Evolutionary conservation across 2,113 vertebrate genomes (phyloP).

Genomic region (Pholis gunnellus): DNA sequence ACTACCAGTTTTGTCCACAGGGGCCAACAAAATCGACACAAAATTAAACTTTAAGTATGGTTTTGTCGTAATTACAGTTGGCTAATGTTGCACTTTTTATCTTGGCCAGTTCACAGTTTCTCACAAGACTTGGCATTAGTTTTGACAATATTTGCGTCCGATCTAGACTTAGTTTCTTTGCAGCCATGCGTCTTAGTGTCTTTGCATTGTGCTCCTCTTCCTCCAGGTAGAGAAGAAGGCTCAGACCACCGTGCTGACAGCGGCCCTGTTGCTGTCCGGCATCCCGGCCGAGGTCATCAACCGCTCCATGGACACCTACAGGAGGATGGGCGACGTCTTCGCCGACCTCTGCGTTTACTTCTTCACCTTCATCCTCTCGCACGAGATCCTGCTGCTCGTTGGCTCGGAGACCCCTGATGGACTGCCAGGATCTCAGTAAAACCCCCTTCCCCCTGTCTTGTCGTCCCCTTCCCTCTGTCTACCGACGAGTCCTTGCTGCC

Average conservation of each 20-base stretch:
- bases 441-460: background rate
- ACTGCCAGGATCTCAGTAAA: background rate
- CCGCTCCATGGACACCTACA: slow-evolving; percentile 97
- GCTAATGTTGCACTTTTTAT: background rate
- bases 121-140: no score
- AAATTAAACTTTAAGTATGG: no score
- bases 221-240: slow-evolving; percentile 92
- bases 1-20: no score
- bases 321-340: slow-evolving; percentile 98
- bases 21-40: no score
- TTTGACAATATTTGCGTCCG: no score
- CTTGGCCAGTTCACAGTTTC: no score
- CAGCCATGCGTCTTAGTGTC: background rate
- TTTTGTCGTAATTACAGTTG: background rate
- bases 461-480: background rate
- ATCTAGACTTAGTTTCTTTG: no score
- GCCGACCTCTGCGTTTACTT: slow-evolving; percentile 98
- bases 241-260: slow-evolving; percentile 93
- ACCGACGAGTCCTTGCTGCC: slow-evolving; percentile 24
- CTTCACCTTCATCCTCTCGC: slow-evolving; percentile 95
- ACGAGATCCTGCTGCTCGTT: slow-evolving; percentile 88
- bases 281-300: slow-evolving; percentile 97
- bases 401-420: slow-evolving; percentile 86
- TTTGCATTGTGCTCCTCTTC: background rate
- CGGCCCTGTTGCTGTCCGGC: slow-evolving; percentile 94